A percentile compares a stretch with the other conserved stretches of the same genome.
phyloP scores from a whole-genome alignment of 2,113 vertebrate species.

The Pitta sordida region DNA sequence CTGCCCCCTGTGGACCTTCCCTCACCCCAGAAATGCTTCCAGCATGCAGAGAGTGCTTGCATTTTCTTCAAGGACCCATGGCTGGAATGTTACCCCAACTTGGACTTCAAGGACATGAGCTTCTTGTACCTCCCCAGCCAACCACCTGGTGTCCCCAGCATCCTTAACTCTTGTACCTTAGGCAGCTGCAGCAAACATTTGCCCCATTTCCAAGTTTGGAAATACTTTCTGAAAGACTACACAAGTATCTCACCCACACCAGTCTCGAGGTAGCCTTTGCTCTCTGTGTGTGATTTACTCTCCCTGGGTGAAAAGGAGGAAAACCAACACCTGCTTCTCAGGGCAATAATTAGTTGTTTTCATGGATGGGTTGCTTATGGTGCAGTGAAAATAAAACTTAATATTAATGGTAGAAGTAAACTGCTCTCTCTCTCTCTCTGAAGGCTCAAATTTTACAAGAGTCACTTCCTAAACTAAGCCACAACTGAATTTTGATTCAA shows the following conservation, averaged over 20 bases:
- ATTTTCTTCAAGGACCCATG: neutral
- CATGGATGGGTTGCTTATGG: neutral
- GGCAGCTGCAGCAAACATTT: neutral
- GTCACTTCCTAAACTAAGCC: neutral
- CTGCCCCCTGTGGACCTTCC: fast-evolving
- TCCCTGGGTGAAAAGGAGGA: neutral
- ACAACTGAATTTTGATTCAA: neutral
- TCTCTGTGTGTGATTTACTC: neutral
- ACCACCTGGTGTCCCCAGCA: neutral
- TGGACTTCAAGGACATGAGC: neutral
- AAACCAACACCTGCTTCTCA: neutral
- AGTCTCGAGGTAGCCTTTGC: neutral
- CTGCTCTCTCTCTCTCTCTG: neutral
- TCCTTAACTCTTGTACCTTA: neutral
- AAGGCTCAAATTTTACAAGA: neutral
- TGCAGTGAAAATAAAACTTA: neutral
- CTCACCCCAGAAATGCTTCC: neutral
- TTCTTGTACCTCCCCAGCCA: neutral
- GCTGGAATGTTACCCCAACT: neutral
- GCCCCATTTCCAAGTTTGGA: fast-evolving
- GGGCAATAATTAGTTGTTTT: neutral
- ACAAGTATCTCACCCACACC: neutral
- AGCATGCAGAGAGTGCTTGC: neutral
- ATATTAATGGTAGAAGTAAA: neutral
- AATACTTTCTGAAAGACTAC: neutral